A percentile compares a stretch with the other conserved stretches of the same genome.
Conservation (phyloP, 2,888 invertebrate species). For the Mamestra brassicae region DNA sequence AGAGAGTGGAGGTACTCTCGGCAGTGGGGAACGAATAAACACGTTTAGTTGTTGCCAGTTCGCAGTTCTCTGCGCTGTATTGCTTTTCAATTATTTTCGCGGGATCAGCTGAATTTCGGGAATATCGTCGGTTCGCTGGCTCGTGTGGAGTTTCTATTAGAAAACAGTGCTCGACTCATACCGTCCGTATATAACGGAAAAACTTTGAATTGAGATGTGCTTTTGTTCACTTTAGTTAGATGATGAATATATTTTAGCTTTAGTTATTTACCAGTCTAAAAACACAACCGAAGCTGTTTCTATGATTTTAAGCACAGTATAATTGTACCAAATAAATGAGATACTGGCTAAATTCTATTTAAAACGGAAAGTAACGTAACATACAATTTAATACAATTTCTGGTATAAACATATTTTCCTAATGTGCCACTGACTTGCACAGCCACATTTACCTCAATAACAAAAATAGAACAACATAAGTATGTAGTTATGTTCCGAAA, state of each 20-base stretch:
- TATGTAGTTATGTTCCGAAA: not conserved
- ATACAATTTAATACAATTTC: not conserved
- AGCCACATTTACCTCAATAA: not conserved
- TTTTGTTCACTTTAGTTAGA: not conserved
- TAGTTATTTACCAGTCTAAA: not conserved
- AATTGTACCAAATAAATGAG: too few species aligned
- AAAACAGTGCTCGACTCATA: constrained; percentile 5
- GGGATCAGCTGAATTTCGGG: constrained; percentile 39
- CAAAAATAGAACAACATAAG: not conserved
- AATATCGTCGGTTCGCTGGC: constrained; percentile 10
- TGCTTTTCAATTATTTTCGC: constrained; percentile 61
- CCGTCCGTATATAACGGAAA: constrained; percentile 1
- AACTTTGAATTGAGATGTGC: constrained; percentile 9
- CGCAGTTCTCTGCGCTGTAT: constrained; percentile 48
- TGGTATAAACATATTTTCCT: not conserved
- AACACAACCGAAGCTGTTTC: not conserved
- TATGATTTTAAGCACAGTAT: too few species aligned
- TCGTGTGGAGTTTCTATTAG: constrained; percentile 34
- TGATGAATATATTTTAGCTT: not conserved
- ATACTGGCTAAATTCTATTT: too few species aligned
- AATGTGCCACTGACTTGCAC: not conserved
- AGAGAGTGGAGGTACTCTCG: constrained; percentile 43
- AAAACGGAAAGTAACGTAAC: too few species aligned
- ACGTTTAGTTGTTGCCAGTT: constrained; percentile 58
- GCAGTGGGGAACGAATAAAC: constrained; percentile 58